These are phyloP conservation scores for Montifringilla adamsi DNA, from an alignment of 2,113 vertebrate species.

Conservation along the genomic window DNA sequence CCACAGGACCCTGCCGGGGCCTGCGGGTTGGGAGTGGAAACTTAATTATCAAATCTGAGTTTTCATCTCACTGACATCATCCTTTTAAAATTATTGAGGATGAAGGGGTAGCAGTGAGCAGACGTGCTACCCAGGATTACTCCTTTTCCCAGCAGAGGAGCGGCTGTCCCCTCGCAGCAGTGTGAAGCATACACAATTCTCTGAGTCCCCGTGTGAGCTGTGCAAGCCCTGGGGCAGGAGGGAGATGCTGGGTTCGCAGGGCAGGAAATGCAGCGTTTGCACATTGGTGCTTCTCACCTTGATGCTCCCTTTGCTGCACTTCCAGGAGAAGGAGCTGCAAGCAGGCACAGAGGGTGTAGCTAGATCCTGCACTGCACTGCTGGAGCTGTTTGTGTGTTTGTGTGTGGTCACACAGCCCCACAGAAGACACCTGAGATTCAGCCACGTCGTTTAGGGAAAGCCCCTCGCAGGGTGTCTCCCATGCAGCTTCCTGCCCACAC, in stretches of 20 bases:
- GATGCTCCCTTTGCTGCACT: background rate
- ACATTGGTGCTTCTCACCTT: background rate
- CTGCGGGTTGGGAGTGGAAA: background rate
- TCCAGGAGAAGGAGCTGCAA: background rate
- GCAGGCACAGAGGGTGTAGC: background rate
- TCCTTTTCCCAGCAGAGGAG: background rate
- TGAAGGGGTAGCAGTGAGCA: background rate
- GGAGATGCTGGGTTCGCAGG: background rate
- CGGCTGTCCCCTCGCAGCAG: background rate
- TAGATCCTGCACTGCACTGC: background rate
- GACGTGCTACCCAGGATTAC: fast-evolving
- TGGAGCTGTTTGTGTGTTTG: background rate
- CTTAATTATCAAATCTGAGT: background rate
- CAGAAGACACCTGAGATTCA: background rate
- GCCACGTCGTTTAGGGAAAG: background rate
- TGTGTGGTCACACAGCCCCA: background rate
- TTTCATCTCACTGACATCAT: background rate
- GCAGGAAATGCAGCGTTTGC: background rate
- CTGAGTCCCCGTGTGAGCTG: background rate
- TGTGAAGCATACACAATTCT: fast-evolving
- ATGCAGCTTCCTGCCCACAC: background rate
- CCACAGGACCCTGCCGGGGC: fast-evolving
- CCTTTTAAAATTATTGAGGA: background rate
- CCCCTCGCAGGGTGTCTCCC: background rate
- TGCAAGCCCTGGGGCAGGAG: background rate